These are phyloP conservation scores for Tachypleus tridentatus DNA, from an alignment of 1,140 invertebrate genomes.

Conservation along the genomic window DNA sequence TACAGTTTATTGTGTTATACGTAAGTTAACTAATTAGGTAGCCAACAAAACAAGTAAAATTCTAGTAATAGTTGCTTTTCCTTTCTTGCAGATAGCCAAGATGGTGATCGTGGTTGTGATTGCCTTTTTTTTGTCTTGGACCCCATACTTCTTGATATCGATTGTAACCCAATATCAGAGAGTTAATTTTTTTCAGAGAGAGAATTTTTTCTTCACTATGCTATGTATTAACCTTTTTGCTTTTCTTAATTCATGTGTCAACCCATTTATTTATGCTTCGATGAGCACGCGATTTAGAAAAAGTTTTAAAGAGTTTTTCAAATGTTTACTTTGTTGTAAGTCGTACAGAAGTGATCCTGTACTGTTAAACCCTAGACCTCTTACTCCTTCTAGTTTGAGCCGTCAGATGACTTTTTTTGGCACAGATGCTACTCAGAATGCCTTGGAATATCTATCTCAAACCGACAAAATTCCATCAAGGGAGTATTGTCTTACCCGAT, in stretches of 20 bases:
- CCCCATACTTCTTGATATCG: constrained; percentile 37
- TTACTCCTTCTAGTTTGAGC: no score
- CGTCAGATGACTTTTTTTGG: no score
- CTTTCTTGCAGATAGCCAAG: constrained; percentile 32
- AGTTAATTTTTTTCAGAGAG: constrained; percentile 31
- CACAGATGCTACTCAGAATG: no score
- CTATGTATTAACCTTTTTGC: constrained; percentile 37
- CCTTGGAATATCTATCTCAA: no score
- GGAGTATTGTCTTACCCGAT: no score
- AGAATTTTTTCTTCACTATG: constrained; percentile 40
- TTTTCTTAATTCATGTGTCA: constrained; percentile 40
- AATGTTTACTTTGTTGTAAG: background rate
- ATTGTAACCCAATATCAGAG: constrained; percentile 34
- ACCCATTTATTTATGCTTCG: constrained; percentile 38
- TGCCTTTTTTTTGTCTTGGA: constrained; percentile 37
- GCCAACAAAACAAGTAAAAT: no score
- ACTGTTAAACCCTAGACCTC: no score
- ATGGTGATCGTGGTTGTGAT: constrained; percentile 38
- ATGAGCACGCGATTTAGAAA: constrained; percentile 39
- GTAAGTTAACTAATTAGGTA: no score
- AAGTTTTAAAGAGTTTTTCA: constrained; percentile 23
- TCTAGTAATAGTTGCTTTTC: constrained; percentile 10
- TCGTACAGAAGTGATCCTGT: no score
- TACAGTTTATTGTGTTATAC: no score
- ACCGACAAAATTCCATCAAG: no score